Conservation (phyloP, 2,888 invertebrate genomes). For the Cerceris ruficornis region DNA sequence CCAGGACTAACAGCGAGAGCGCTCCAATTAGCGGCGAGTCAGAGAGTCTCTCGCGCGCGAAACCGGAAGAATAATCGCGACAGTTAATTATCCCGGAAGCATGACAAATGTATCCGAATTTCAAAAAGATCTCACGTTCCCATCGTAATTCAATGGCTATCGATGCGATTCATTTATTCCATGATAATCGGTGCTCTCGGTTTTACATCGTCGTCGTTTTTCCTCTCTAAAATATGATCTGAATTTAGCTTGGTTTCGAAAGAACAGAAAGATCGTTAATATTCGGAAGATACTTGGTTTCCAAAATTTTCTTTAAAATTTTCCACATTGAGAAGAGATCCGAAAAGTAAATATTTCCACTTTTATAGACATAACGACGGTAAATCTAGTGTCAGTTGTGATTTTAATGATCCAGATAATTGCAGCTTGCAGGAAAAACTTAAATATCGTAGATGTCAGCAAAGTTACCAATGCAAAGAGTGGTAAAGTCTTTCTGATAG, state of each 20-base stretch:
- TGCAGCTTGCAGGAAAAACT: too few relatives aligned
- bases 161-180: too few relatives aligned
- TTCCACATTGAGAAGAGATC: background rate
- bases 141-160: background rate
- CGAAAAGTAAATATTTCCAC: background rate
- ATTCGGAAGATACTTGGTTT: background rate
- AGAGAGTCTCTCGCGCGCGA: slow-evolving; percentile 9
- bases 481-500: too few relatives aligned
- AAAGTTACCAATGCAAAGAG: too few relatives aligned
- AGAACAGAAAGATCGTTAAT: background rate
- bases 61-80: slow-evolving; percentile 13
- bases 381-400: too few relatives aligned
- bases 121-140: background rate
- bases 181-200: too few relatives aligned
- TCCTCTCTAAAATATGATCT: too few relatives aligned
- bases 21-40: slow-evolving; percentile 31
- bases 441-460: too few relatives aligned
- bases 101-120: slow-evolving; percentile 16
- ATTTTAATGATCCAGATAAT: too few relatives aligned
- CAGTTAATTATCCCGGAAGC: slow-evolving; percentile 10
- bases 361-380: background rate
- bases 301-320: background rate
- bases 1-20: slow-evolving; percentile 1
- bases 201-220: too few relatives aligned
- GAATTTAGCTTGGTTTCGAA: too few relatives aligned